These are phyloP conservation scores for Conistra vaccinii DNA, from an alignment of 2,888 invertebrate genomes.

Conservation along the genomic window DNA sequence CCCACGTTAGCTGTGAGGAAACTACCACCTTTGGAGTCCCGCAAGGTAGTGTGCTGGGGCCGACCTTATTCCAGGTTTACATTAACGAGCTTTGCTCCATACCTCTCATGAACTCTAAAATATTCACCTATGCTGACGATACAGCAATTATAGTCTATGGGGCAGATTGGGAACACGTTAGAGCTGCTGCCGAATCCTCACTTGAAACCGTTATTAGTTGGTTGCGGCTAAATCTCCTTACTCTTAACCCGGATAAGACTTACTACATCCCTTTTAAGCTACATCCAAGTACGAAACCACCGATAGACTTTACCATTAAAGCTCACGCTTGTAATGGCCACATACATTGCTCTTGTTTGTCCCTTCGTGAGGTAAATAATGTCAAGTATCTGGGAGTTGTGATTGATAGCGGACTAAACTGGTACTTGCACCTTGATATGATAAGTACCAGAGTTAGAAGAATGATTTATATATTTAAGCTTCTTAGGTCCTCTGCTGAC, in stretches of 20 bases:
- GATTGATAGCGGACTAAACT: background rate
- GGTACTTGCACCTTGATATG: too few relatives aligned
- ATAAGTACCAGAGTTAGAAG: too few relatives aligned
- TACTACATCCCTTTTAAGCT: background rate
- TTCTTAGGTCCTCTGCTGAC: too few relatives aligned
- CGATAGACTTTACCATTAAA: background rate
- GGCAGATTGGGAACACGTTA: background rate
- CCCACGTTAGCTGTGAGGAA: too few relatives aligned
- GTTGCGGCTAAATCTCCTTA: background rate
- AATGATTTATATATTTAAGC: too few relatives aligned
- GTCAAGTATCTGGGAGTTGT: background rate
- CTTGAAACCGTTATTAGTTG: constrained; percentile 2
- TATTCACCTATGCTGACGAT: background rate
- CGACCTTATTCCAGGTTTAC: too few relatives aligned
- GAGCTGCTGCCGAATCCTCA: background rate
- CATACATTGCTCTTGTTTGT: background rate
- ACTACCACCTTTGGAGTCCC: too few relatives aligned
- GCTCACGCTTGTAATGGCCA: background rate
- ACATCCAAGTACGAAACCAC: background rate
- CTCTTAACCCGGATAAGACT: background rate
- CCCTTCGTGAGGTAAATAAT: background rate
- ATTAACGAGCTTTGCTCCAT: too few relatives aligned
- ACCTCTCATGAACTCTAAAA: background rate
- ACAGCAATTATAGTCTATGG: background rate
- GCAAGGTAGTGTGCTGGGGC: too few relatives aligned